phyloP scores from a whole-genome alignment of 2,888 invertebrate species.

The Conus canariensis region DNA sequence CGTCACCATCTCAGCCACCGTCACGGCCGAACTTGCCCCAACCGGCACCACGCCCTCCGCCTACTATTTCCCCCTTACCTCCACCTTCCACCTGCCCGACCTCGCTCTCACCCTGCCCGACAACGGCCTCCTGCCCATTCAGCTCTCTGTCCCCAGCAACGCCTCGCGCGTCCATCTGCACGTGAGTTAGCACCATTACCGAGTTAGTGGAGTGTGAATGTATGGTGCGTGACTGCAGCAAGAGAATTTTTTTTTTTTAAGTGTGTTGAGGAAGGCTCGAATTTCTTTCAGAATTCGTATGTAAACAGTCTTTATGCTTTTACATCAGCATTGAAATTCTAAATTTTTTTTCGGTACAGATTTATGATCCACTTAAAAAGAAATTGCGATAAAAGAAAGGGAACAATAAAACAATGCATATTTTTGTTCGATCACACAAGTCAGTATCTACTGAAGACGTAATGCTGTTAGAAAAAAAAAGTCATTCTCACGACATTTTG shows the following conservation, averaged over 20 bases:
- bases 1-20: slow-evolving; percentile 54
- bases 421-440: no score
- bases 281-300: no score
- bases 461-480: no score
- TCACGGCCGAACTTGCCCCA: slow-evolving; percentile 54
- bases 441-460: no score
- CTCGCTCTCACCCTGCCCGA: slow-evolving; percentile 57
- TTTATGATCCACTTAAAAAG: no score
- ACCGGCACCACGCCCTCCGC: slow-evolving; percentile 38
- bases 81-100: slow-evolving; percentile 49
- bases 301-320: no score
- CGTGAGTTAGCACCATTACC: slow-evolving; percentile 48
- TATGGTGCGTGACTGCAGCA: not conserved
- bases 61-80: slow-evolving; percentile 50
- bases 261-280: not conserved
- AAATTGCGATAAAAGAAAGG: no score
- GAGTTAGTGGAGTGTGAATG: not conserved
- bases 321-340: no score
- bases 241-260: not conserved
- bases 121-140: slow-evolving; percentile 62
- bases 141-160: slow-evolving; percentile 62
- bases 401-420: no score
- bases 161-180: slow-evolving; percentile 59
- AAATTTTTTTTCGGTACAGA: no score
- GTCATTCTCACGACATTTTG: no score